Evolutionary conservation across 2,113 vertebrate species (phyloP).

Genomic region (Sebastes fasciatus): DNA sequence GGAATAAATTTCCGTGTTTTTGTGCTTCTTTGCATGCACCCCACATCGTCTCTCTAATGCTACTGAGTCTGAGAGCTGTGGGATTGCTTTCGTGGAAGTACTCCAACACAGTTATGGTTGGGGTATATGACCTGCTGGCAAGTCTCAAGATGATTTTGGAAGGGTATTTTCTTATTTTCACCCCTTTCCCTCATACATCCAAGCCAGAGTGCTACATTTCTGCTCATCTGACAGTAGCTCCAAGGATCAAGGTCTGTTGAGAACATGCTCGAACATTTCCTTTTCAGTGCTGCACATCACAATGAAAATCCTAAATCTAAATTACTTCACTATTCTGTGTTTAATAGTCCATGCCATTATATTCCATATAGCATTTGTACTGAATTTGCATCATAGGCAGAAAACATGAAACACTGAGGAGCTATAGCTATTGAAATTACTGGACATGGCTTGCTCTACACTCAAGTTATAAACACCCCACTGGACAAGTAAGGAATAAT

Average conservation of each 20-base stretch:
- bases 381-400: neutral
- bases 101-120: conserved; percentile 15
- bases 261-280: neutral
- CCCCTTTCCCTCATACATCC: neutral
- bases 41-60: conserved; percentile 27
- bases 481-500: neutral
- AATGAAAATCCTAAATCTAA: neutral
- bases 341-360: neutral
- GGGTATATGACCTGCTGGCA: conserved; percentile 23
- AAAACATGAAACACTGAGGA: neutral
- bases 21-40: conserved; percentile 29
- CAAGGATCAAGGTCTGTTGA: neutral
- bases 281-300: neutral
- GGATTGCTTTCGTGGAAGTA: conserved; percentile 48
- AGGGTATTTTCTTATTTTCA: conserved; percentile 15
- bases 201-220: neutral
- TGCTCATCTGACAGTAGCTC: neutral
- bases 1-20: conserved; percentile 26
- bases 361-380: neutral
- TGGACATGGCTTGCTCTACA: neutral
- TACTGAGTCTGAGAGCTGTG: conserved; percentile 19
- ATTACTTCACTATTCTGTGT: neutral
- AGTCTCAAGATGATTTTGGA: conserved; percentile 30
- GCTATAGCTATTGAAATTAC: neutral
- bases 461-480: neutral